A percentile compares a stretch with the other conserved stretches of the same genome.
These are phyloP conservation scores for Microcebus ravelobensis DNA, from an alignment of 2,113 vertebrate genomes.

Conservation along the genomic window DNA sequence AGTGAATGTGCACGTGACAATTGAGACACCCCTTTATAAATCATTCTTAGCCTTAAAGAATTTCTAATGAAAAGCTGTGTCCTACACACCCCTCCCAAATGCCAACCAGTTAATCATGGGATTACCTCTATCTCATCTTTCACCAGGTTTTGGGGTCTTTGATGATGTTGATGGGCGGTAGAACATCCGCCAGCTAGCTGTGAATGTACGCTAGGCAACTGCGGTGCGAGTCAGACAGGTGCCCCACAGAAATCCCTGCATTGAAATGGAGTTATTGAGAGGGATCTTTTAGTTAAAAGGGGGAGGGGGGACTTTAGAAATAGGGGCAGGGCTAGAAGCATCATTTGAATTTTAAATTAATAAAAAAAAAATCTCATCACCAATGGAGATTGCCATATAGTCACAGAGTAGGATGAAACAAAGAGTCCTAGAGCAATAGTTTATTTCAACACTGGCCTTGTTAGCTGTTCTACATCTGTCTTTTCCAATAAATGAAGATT, in stretches of 20 bases:
- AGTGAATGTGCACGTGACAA: neutral
- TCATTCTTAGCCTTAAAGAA: neutral
- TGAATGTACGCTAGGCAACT: neutral
- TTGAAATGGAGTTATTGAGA: neutral
- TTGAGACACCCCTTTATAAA: neutral
- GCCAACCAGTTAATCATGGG: neutral
- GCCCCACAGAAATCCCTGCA: neutral
- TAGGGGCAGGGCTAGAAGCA: neutral
- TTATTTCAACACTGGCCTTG: neutral
- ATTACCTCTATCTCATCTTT: neutral
- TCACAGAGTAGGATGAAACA: neutral
- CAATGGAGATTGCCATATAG: neutral
- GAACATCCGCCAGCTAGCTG: neutral
- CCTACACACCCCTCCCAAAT: neutral
- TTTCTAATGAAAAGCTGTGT: neutral
- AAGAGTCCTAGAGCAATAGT: neutral
- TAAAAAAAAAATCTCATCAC: neutral
- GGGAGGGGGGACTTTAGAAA: neutral
- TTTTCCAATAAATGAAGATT: constrained; percentile 17
- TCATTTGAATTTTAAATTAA: neutral
- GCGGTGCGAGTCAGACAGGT: neutral
- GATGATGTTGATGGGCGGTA: neutral
- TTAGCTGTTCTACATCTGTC: neutral
- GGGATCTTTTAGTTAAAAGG: neutral
- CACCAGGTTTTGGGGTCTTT: neutral